Evolutionary conservation across 2,113 vertebrate species (phyloP).

Genomic region (pig (Sus scrofa)): DNA sequence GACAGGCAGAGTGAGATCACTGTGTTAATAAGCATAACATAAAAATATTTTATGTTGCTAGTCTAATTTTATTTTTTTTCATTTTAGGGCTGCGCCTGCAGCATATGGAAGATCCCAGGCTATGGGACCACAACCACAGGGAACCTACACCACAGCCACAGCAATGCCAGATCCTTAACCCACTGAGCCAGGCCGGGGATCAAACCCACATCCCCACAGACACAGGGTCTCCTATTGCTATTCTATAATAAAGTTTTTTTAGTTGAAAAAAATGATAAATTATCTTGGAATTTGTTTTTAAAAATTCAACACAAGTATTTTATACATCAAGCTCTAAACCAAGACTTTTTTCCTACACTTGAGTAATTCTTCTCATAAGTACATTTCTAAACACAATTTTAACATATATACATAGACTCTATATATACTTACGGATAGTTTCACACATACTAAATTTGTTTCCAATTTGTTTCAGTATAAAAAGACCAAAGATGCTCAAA

Average conservation of each 20-base stretch:
- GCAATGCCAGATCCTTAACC: too few species aligned
- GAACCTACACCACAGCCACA: too few species aligned
- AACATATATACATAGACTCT: not conserved
- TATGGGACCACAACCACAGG: too few species aligned
- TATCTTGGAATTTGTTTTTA: constrained; percentile 31
- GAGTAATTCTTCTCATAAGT: not conserved
- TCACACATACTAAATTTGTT: not conserved
- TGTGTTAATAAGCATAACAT: not conserved
- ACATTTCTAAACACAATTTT: constrained; percentile 27
- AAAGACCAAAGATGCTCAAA: not conserved
- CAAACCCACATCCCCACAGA: too few species aligned
- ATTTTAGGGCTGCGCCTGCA: too few species aligned
- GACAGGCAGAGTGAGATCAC: not conserved
- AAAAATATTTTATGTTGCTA: not conserved
- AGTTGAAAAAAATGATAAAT: not conserved
- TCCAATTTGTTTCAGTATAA: constrained; percentile 34
- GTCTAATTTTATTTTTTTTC: not conserved
- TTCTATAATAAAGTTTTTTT: not conserved
- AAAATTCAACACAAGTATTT: constrained; percentile 37
- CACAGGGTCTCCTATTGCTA: not conserved
- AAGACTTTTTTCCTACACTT: constrained; percentile 17
- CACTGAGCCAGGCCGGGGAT: too few species aligned
- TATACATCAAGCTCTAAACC: constrained; percentile 9
- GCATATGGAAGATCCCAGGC: too few species aligned
- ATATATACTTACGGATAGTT: constrained; percentile 33